Percentiles rank a stretch among this genome's conserved stretches.
These are phyloP conservation scores for Amyelois transitella DNA, from an alignment of 1,140 invertebrate species.

Conservation along the genomic window DNA sequence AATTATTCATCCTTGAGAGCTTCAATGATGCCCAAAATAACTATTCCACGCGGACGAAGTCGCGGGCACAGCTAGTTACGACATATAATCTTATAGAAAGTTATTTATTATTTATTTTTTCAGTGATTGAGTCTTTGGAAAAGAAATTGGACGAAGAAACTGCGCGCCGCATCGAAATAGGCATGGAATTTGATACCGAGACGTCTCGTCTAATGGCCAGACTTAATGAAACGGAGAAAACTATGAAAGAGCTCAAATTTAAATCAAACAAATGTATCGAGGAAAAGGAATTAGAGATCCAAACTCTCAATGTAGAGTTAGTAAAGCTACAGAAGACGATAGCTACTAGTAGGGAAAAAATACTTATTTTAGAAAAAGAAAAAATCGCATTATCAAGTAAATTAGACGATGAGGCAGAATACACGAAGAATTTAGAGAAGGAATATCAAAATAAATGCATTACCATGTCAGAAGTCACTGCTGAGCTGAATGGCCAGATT, in stretches of 20 bases:
- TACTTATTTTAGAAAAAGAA: conserved; percentile 15
- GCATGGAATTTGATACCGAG: conserved; percentile 21
- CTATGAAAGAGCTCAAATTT: conserved; percentile 20
- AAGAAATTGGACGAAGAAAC: conserved; percentile 37
- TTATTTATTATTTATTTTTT: conserved; percentile 12
- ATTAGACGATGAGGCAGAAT: conserved; percentile 17
- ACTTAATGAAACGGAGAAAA: conserved; percentile 27
- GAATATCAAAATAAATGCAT: conserved; percentile 32
- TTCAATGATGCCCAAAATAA: too few species aligned
- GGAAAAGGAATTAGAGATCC: conserved; percentile 24
- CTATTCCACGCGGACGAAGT: too few species aligned
- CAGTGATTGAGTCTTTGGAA: conserved; percentile 39
- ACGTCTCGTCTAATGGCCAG: conserved; percentile 22
- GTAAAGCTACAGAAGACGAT: conserved; percentile 14
- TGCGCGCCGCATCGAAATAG: not conserved
- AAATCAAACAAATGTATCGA: conserved; percentile 17
- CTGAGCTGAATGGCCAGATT: conserved; percentile 16
- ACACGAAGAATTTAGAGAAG: conserved; percentile 26
- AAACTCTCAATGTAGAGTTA: conserved; percentile 22
- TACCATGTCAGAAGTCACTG: conserved; percentile 13
- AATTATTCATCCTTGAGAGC: too few species aligned
- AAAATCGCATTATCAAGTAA: conserved; percentile 19
- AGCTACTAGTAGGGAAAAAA: conserved; percentile 12
- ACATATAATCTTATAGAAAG: not conserved
- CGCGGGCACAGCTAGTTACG: too few species aligned